Percentiles rank a stretch among this genome's conserved stretches.
These are phyloP conservation scores for Morone saxatilis DNA, from an alignment of 2,113 vertebrate species.

Conservation along the genomic window DNA sequence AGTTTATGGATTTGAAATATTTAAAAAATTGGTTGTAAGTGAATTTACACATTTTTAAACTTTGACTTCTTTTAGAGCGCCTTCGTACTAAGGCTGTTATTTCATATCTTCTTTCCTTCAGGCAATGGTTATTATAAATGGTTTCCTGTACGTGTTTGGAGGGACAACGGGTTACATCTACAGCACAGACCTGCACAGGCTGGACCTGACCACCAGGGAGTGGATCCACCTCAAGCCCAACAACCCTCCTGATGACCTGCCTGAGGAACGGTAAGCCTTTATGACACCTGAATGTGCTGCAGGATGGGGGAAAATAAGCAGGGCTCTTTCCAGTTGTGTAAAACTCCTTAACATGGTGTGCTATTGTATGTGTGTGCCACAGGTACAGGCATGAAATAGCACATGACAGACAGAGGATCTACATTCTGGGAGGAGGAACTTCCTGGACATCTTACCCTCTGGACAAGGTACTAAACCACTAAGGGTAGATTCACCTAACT, in stretches of 20 bases:
- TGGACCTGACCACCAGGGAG: slow-evolving; percentile 95
- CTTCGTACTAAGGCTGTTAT: neutral
- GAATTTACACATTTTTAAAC: neutral
- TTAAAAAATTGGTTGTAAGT: neutral
- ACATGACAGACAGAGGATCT: slow-evolving; percentile 95
- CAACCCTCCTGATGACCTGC: slow-evolving; percentile 93
- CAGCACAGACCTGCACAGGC: slow-evolving; percentile 95
- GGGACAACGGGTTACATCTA: slow-evolving; percentile 98
- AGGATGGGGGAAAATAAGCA: neutral
- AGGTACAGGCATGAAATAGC: slow-evolving; percentile 99
- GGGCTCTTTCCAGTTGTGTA: neutral
- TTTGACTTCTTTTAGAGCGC: neutral
- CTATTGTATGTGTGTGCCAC: slow-evolving; percentile 31
- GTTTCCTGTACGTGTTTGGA: slow-evolving; percentile 96
- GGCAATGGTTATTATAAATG: slow-evolving; percentile 99
- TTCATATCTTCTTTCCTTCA: slow-evolving; percentile 61
- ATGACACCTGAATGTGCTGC: neutral
- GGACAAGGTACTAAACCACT: slow-evolving; percentile 89
- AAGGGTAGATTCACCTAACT: neutral
- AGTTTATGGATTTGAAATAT: neutral
- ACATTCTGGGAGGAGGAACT: slow-evolving; percentile 97
- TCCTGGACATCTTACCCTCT: slow-evolving; percentile 98
- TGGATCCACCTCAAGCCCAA: slow-evolving; percentile 98
- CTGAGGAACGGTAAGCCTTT: slow-evolving; percentile 91
- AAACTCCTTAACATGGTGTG: neutral